phyloP scores from a whole-genome alignment of 2,888 invertebrate species.

The Andricus curvator region DNA sequence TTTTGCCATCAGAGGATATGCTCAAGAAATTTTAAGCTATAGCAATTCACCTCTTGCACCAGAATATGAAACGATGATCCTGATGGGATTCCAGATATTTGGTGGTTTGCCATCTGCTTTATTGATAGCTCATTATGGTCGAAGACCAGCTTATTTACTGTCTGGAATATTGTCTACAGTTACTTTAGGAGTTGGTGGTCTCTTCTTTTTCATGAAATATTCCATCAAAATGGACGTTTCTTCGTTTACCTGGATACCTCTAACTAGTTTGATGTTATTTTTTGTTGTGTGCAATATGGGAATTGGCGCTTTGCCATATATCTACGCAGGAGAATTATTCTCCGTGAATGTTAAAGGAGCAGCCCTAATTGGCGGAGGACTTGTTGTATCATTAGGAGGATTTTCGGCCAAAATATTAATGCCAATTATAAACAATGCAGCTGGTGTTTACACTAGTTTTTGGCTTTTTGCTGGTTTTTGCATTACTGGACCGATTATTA shows the following conservation, averaged over 20 bases:
- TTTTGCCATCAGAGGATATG: conserved; percentile 82
- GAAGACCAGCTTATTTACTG: conserved; percentile 81
- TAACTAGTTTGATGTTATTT: conserved; percentile 82
- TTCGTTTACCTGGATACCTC: conserved; percentile 81
- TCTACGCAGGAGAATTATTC: conserved; percentile 83
- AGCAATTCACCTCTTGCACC: conserved; percentile 80
- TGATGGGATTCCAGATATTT: conserved; percentile 80
- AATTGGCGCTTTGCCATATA: conserved; percentile 83
- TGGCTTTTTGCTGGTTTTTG: conserved; percentile 79
- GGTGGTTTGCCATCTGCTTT: conserved; percentile 82
- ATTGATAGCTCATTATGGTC: conserved; percentile 82
- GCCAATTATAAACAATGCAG: conserved; percentile 79
- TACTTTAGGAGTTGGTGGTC: conserved; percentile 80
- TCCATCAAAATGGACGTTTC: conserved; percentile 78
- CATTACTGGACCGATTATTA: neutral
- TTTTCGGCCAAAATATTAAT: conserved; percentile 82
- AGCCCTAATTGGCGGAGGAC: conserved; percentile 83
- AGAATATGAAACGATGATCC: conserved; percentile 80
- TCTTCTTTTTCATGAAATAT: conserved; percentile 81
- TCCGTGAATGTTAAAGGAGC: conserved; percentile 83
- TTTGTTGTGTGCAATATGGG: conserved; percentile 83
- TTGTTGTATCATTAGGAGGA: conserved; percentile 82
- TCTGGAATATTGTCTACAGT: conserved; percentile 71
- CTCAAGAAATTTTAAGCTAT: conserved; percentile 83
- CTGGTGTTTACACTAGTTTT: conserved; percentile 80